Conservation (phyloP, 1,140 invertebrate species). For the Drosophila ohnishii region DNA sequence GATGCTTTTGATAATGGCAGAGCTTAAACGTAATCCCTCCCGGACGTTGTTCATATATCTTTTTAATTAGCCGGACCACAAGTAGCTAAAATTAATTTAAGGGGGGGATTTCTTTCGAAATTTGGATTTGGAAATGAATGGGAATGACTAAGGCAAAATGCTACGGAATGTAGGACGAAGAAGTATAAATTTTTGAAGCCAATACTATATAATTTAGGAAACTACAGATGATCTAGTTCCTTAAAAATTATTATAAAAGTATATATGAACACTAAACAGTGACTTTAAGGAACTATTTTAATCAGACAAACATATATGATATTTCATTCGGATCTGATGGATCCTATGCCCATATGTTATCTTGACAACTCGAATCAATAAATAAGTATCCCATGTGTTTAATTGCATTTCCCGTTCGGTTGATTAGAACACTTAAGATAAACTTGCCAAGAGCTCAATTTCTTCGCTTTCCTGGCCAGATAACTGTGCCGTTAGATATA, state of each 20-base stretch:
- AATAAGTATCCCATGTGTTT: constrained; percentile 1
- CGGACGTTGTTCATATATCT: constrained; percentile 17
- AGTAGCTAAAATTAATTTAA: constrained; percentile 7
- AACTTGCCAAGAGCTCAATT: constrained; percentile 2
- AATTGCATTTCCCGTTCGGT: constrained; percentile 13
- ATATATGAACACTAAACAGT: neutral
- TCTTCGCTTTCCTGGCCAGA: constrained; percentile 8
- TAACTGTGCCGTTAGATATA: constrained; percentile 1
- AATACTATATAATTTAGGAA: neutral
- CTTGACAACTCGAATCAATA: neutral
- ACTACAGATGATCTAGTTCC: neutral
- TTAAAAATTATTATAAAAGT: neutral
- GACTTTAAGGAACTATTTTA: neutral
- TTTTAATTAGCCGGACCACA: constrained; percentile 32
- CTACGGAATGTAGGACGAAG: neutral
- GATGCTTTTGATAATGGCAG: constrained; percentile 36
- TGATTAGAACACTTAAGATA: constrained; percentile 18
- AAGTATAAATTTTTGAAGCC: neutral
- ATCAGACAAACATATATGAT: neutral
- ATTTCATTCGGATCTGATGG: neutral
- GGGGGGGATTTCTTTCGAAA: constrained; percentile 3
- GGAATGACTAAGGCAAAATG: neutral
- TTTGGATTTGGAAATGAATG: neutral
- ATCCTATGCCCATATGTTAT: neutral
- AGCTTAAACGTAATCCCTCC: constrained; percentile 21